Evolutionary conservation across 2,888 invertebrate species (phyloP).

Genomic region (Drosophila paucipuncta): DNA sequence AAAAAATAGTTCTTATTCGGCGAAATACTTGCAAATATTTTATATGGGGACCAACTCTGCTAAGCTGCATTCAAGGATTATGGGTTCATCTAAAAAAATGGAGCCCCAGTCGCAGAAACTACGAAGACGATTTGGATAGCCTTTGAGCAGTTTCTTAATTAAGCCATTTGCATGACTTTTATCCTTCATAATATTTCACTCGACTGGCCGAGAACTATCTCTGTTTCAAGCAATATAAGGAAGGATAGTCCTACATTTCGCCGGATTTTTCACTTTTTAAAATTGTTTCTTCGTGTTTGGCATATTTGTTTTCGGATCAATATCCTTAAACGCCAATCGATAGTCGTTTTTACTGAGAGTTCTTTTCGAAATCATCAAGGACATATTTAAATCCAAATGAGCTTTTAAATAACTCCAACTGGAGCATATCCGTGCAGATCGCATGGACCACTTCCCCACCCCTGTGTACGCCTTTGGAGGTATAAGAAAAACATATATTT

Average conservation of each 20-base stretch:
- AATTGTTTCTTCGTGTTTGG: neutral
- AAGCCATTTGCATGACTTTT: too few species aligned
- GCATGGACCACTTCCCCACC: neutral
- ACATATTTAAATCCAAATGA: neutral
- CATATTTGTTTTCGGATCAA: neutral
- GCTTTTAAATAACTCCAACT: neutral
- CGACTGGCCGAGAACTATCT: too few species aligned
- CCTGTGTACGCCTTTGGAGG: neutral
- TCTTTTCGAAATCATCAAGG: neutral
- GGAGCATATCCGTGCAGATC: neutral
- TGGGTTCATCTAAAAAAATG: neutral
- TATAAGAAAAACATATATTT: slow-evolving; percentile 5
- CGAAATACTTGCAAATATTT: neutral
- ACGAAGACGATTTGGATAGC: neutral
- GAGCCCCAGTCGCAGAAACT: neutral
- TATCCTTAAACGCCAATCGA: neutral
- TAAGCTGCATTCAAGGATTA: neutral
- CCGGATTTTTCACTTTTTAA: too few species aligned
- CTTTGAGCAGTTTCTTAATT: neutral
- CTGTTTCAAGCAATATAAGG: too few species aligned
- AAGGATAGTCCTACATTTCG: too few species aligned
- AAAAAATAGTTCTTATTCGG: neutral
- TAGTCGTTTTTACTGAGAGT: neutral
- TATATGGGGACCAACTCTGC: neutral
- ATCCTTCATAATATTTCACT: too few species aligned